Percentiles rank a stretch among this genome's conserved stretches.
Conservation (phyloP, 2,797 vertebrate species). For the Phrynocephalus guinanensis region DNA sequence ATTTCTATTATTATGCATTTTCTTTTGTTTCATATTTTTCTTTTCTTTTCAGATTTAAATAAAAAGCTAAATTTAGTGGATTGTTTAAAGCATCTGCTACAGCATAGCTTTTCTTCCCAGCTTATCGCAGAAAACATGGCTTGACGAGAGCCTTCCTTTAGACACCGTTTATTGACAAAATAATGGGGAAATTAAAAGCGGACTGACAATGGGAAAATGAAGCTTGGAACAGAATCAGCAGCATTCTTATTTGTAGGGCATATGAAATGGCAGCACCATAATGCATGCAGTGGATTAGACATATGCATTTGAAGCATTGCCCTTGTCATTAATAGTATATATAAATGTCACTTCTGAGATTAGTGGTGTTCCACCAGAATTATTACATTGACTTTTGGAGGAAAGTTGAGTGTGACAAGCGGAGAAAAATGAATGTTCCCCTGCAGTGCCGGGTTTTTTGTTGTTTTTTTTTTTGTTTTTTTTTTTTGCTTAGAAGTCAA, state of each 20-base stretch:
- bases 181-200: slow-evolving; percentile 12
- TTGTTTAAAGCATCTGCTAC: background rate
- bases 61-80: background rate
- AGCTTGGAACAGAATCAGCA: background rate
- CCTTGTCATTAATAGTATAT: slow-evolving; percentile 11
- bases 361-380: slow-evolving; percentile 5
- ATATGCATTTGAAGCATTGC: background rate
- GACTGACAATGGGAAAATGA: background rate
- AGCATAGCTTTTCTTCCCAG: background rate
- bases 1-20: no score
- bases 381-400: slow-evolving; percentile 16
- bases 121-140: background rate
- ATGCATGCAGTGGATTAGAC: background rate
- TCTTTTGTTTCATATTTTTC: no score
- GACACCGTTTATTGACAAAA: slow-evolving; percentile 4
- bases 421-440: slow-evolving; percentile 1
- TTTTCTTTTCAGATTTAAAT: no score
- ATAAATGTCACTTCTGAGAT: slow-evolving; percentile 24
- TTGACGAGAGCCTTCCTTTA: slow-evolving; percentile 2
- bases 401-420: slow-evolving; percentile 11
- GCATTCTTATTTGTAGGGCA: slow-evolving; percentile 1
- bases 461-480: background rate
- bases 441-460: background rate
- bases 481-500: background rate
- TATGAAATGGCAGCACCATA: background rate